Percentiles rank a stretch among this genome's conserved stretches.
phyloP scores from a whole-genome alignment of 1,140 invertebrate species.

The Papilio aristodemus region DNA sequence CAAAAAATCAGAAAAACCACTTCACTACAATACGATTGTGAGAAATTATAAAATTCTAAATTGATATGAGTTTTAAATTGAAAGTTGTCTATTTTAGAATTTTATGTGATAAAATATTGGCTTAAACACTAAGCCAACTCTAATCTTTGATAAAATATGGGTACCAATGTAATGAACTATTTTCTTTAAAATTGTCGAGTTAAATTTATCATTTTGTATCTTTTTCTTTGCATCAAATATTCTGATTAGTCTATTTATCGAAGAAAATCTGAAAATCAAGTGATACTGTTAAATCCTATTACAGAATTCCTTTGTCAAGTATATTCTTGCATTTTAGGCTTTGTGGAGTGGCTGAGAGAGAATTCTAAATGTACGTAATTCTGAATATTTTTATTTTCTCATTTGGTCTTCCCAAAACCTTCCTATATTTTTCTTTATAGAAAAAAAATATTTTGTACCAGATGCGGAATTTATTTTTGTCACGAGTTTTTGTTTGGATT shows the following conservation, averaged over 20 bases:
- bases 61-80: too few species aligned
- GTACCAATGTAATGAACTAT: neutral
- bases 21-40: too few species aligned
- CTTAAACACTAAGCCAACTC: neutral
- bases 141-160: neutral
- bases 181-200: neutral
- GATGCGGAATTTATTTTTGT: slow-evolving; percentile 5
- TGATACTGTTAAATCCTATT: too few species aligned
- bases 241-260: too few species aligned
- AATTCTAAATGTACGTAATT: neutral
- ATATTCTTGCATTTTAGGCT: too few species aligned
- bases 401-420: neutral
- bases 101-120: neutral
- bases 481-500: neutral
- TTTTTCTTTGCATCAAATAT: too few species aligned
- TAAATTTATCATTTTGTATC: too few species aligned
- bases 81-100: neutral
- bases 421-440: neutral
- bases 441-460: neutral
- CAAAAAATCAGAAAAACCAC: too few species aligned
- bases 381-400: slow-evolving; percentile 4
- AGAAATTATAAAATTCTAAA: slow-evolving; percentile 16
- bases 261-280: too few species aligned
- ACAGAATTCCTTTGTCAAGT: too few species aligned
- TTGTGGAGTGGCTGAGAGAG: too few species aligned